phyloP scores from a whole-genome alignment of 2,888 invertebrate species.

The Sabatieria punctata region DNA sequence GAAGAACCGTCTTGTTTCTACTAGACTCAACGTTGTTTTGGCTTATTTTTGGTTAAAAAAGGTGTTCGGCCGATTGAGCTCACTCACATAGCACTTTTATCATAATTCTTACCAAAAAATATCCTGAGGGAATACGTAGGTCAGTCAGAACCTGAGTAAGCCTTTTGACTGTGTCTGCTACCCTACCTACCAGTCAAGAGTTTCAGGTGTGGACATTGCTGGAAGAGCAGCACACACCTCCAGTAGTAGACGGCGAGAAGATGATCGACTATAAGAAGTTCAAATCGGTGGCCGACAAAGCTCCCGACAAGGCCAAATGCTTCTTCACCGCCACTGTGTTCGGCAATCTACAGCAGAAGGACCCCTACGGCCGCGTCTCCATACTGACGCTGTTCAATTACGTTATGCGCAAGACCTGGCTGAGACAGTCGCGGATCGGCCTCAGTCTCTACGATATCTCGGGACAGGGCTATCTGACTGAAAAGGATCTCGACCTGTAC shows the following conservation, averaged over 20 bases:
- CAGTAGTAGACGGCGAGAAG: constrained; percentile 55
- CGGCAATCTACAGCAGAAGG: constrained; percentile 65
- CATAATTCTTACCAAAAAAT: no score
- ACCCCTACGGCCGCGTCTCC: constrained; percentile 66
- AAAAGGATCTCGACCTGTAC: constrained; percentile 81
- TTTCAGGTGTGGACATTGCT: constrained; percentile 62
- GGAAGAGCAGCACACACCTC: constrained; percentile 60
- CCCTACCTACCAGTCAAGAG: no score
- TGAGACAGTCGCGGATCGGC: constrained; percentile 81
- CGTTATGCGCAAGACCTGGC: constrained; percentile 71
- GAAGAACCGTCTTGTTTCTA: no score
- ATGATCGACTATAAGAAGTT: constrained; percentile 66
- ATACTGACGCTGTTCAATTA: constrained; percentile 83
- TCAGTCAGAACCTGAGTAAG: no score
- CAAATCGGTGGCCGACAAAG: not conserved
- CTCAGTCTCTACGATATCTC: constrained; percentile 77
- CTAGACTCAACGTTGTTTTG: no score
- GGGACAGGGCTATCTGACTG: not conserved
- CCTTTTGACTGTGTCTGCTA: no score
- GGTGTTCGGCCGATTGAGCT: no score
- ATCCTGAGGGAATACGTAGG: no score
- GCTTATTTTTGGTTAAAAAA: no score
- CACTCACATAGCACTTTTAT: no score
- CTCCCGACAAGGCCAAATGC: constrained; percentile 36
- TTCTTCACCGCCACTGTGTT: constrained; percentile 73